Percentiles rank a stretch among this genome's conserved stretches.
Evolutionary conservation across 2,113 vertebrate species (phyloP).

Genomic region (Istiophorus platypterus): DNA sequence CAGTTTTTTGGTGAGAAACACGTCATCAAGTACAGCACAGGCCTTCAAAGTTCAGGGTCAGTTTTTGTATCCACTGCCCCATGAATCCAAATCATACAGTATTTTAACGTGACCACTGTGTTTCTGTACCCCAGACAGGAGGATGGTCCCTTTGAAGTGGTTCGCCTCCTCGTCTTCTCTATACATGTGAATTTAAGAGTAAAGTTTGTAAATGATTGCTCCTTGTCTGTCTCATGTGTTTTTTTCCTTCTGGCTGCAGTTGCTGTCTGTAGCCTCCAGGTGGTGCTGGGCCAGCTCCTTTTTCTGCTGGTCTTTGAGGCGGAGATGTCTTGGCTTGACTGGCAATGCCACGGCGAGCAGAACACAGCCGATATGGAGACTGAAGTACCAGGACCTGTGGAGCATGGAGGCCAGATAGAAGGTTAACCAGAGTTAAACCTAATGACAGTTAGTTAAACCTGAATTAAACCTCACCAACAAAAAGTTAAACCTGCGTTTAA

Average conservation of each 20-base stretch:
- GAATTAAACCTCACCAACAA: too few relatives aligned
- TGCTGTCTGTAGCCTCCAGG: slow-evolving; percentile 27
- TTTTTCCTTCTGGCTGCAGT: slow-evolving; percentile 53
- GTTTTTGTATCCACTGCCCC: background rate
- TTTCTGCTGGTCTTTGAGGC: slow-evolving; percentile 78
- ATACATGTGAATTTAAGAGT: slow-evolving; percentile 44
- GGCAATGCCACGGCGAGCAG: slow-evolving; percentile 88
- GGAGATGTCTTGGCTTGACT: slow-evolving; percentile 86
- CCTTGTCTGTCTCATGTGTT: slow-evolving; percentile 50
- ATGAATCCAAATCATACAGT: slow-evolving; percentile 39
- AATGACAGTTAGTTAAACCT: too few relatives aligned
- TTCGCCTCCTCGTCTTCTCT: slow-evolving; percentile 34
- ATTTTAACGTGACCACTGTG: slow-evolving; percentile 2
- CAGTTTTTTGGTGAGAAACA: slow-evolving; percentile 7
- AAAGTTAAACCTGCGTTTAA: background rate
- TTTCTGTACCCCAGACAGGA: slow-evolving; percentile 15
- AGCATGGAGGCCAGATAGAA: background rate
- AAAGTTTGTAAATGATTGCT: background rate
- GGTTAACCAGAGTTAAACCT: too few relatives aligned
- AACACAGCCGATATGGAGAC: slow-evolving; percentile 88
- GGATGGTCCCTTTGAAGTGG: background rate
- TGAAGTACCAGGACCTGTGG: slow-evolving; percentile 91
- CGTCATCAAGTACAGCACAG: background rate
- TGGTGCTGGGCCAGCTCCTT: slow-evolving; percentile 56
- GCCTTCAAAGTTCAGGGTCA: background rate